Evolutionary conservation across 2,113 vertebrate genomes (phyloP).

Genomic region (Xiphophorus maculatus): DNA sequence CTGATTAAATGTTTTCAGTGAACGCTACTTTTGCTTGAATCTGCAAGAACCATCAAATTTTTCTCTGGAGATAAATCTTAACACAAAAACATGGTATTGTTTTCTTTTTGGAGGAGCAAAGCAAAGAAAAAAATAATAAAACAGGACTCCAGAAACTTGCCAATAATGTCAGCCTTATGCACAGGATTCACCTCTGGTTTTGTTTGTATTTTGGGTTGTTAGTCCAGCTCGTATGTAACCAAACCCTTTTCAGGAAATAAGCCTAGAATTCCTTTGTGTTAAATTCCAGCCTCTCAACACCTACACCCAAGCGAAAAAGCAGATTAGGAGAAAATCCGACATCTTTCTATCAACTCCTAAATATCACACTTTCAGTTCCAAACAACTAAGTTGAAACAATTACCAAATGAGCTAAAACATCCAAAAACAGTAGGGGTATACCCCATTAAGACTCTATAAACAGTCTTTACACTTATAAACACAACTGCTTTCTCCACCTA

Average conservation of each 20-base stretch:
- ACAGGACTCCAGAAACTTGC: neutral
- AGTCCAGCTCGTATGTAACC: neutral
- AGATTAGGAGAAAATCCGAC: neutral
- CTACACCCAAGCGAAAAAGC: neutral
- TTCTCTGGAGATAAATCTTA: neutral
- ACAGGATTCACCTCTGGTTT: neutral
- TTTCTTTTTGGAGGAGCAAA: neutral
- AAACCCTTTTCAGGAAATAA: neutral
- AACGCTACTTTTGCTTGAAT: neutral
- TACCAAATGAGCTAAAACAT: neutral
- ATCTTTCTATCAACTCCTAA: neutral
- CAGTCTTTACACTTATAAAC: neutral
- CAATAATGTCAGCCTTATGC: neutral
- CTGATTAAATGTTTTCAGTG: neutral
- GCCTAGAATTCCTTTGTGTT: neutral
- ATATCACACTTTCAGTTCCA: neutral
- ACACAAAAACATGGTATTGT: neutral
- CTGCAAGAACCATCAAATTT: neutral
- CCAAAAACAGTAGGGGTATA: neutral
- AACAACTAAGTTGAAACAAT: neutral
- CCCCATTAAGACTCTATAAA: neutral
- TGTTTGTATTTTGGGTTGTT: neutral
- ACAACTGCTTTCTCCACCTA: neutral
- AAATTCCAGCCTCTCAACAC: slow-evolving; percentile 12
- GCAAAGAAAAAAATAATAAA: neutral